Percentiles rank a stretch among this genome's conserved stretches.
phyloP scores from a whole-genome alignment of 1,140 invertebrate genomes.

The Zaprionus camerounensis region DNA sequence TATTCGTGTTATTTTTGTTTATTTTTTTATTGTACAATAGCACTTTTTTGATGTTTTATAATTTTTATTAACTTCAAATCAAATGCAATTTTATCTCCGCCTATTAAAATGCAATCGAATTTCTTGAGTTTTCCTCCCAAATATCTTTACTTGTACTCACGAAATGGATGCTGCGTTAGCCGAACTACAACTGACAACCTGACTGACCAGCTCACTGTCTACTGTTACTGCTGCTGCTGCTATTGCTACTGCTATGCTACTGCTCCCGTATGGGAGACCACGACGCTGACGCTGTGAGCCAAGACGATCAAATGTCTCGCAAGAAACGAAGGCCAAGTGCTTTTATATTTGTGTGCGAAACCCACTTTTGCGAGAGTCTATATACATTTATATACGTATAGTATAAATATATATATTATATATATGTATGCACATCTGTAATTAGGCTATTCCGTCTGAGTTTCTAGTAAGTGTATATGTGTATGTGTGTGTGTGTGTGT shows the following conservation, averaged over 20 bases:
- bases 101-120: not conserved
- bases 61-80: not conserved
- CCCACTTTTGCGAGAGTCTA: conserved; percentile 24
- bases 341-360: conserved; percentile 79
- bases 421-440: conserved; percentile 55
- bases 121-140: not conserved
- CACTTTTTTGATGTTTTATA: not conserved
- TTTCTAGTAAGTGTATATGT: conserved; percentile 20
- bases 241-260: conserved; percentile 20
- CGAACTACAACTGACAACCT: conserved; percentile 55
- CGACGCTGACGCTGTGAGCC: conserved; percentile 69
- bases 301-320: conserved; percentile 84
- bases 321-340: conserved; percentile 76
- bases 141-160: conserved; percentile 29
- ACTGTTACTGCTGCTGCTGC: conserved; percentile 31
- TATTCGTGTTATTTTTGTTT: not conserved
- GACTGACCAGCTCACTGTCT: conserved; percentile 56
- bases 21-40: not conserved
- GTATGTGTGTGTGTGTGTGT: conserved; percentile 24
- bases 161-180: conserved; percentile 37
- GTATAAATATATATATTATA: conserved; percentile 31
- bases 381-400: conserved; percentile 11
- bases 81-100: not conserved
- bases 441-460: conserved; percentile 49
- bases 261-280: conserved; percentile 44